Conservation (phyloP, 2,888 invertebrate genomes). For the Dascillus cervinus region DNA sequence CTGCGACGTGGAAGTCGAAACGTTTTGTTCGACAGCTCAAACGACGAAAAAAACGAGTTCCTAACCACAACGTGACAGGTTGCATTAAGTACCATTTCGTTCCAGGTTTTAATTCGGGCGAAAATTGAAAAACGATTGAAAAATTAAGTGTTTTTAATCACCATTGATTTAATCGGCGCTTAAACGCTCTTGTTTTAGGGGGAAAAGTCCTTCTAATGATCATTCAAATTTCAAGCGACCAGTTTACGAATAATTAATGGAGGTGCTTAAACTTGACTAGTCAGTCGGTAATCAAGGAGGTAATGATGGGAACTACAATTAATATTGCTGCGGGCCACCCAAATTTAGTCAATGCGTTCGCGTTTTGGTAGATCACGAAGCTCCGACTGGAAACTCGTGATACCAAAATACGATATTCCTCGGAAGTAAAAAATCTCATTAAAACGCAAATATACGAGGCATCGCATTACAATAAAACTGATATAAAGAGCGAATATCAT, state of each 20-base stretch:
- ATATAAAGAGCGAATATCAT: conserved; percentile 24
- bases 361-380: too few species aligned
- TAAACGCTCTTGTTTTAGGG: background rate
- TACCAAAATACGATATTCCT: conserved; percentile 1
- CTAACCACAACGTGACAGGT: too few species aligned
- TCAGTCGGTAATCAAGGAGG: conserved; percentile 13
- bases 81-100: too few species aligned
- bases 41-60: too few species aligned
- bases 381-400: too few species aligned
- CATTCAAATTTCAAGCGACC: conserved; percentile 10
- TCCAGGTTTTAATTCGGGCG: too few species aligned
- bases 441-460: conserved; percentile 25
- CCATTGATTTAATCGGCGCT: too few species aligned
- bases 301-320: conserved; percentile 18
- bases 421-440: conserved; percentile 8
- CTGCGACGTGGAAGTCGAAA: too few species aligned
- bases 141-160: too few species aligned
- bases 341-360: too few species aligned
- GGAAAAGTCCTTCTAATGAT: conserved; percentile 2
- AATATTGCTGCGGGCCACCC: conserved; percentile 16
- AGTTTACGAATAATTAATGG: conserved; percentile 14
- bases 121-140: too few species aligned
- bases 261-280: conserved; percentile 14
- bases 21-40: too few species aligned
- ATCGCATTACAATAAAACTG: conserved; percentile 30